Conservation (phyloP, 2,888 invertebrate species). For the Asteroscopus sphinx region DNA sequence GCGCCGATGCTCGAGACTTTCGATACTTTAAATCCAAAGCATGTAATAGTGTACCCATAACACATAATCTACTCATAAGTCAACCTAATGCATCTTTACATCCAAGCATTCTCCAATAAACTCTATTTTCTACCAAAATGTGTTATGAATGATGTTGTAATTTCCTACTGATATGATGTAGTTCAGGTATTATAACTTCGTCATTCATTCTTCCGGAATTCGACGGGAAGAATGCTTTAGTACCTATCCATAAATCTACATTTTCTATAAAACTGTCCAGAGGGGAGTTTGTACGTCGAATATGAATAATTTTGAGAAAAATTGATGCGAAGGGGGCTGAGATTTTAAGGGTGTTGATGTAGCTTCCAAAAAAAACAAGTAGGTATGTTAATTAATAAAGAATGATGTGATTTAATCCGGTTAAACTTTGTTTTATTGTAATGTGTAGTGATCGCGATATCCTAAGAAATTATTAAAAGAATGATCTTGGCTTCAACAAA, state of each 20-base stretch:
- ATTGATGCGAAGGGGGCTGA: not conserved
- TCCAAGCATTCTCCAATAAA: constrained; percentile 18
- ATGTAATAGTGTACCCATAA: no score
- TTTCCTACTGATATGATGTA: constrained; percentile 39
- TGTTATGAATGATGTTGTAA: constrained; percentile 19
- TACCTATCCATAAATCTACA: constrained; percentile 40
- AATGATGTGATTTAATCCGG: no score
- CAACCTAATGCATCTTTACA: not conserved
- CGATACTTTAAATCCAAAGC: no score
- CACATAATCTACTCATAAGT: no score
- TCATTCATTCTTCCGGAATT: constrained; percentile 25
- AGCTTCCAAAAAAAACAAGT: not conserved
- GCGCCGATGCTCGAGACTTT: no score
- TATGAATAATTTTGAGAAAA: constrained; percentile 1
- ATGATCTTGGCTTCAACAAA: no score
- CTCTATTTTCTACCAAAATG: constrained; percentile 20
- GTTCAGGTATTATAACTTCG: constrained; percentile 36
- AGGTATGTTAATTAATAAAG: no score
- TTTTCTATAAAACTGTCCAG: constrained; percentile 20
- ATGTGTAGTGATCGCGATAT: no score
- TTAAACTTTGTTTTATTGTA: no score
- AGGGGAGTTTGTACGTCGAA: not conserved
- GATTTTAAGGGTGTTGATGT: not conserved
- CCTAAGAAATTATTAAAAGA: no score
- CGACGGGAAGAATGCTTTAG: constrained; percentile 21